phyloP scores from a whole-genome alignment of 2,888 invertebrate species.

The Pseudococcus jackbeardsleyi region DNA sequence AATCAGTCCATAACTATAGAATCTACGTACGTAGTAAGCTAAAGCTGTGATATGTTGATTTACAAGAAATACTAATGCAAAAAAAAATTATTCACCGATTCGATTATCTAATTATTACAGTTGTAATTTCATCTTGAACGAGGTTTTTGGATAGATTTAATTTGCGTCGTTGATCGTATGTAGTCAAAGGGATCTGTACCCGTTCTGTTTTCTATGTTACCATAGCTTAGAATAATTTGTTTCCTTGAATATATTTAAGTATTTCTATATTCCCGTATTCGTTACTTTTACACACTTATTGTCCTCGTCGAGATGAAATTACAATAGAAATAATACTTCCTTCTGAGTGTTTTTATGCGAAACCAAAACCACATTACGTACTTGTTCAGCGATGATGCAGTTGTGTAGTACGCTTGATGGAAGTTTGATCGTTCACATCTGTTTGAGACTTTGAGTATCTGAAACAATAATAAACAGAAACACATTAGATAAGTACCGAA shows the following conservation, averaged over 20 bases:
- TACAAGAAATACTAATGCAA: neutral
- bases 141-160: neutral
- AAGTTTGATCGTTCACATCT: no score
- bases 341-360: no score
- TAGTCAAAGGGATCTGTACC: conserved; percentile 35
- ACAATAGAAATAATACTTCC: neutral
- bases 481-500: no score
- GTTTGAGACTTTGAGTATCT: no score
- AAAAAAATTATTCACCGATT: neutral
- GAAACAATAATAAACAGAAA: no score
- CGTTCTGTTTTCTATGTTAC: conserved; percentile 25
- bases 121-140: conserved; percentile 16
- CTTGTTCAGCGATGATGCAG: no score
- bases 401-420: no score
- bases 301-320: conserved; percentile 18
- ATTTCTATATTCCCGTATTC: neutral
- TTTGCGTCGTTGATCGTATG: neutral
- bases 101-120: conserved; percentile 2
- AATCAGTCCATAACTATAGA: neutral
- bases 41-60: conserved; percentile 35
- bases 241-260: neutral
- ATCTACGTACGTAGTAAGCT: neutral
- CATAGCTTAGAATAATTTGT: conserved; percentile 10
- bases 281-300: neutral
- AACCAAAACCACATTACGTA: no score